phyloP scores from a whole-genome alignment of 2,113 vertebrate genomes.

The Lutjanus erythropterus region DNA sequence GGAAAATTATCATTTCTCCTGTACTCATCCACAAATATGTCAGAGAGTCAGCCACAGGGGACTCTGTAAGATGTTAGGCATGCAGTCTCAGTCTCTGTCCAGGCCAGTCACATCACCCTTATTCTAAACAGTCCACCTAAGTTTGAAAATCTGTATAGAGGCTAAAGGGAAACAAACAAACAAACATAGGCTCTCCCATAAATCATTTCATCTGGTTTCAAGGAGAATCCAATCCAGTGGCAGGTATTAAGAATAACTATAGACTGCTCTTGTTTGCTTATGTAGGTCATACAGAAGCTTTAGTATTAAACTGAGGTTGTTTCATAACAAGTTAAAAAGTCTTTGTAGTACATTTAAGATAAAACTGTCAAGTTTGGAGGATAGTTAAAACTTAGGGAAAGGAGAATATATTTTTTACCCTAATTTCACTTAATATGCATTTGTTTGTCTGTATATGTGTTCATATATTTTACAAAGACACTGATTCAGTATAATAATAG shows the following conservation, averaged over 20 bases:
- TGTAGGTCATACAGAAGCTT: no score
- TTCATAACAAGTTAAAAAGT: no score
- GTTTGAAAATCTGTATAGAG: background rate
- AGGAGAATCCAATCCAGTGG: no score
- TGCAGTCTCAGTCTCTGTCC: background rate
- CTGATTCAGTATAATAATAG: background rate
- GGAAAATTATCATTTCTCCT: background rate
- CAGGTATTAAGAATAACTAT: no score
- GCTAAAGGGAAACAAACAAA: no score
- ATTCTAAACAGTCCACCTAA: background rate
- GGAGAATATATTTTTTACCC: background rate
- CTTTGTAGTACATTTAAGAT: no score
- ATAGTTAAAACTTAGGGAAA: background rate
- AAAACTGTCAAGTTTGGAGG: background rate
- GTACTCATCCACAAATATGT: background rate
- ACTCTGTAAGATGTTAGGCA: background rate
- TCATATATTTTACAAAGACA: background rate
- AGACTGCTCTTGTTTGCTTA: no score
- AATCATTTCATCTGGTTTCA: no score
- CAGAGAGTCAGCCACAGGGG: background rate
- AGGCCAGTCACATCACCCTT: background rate
- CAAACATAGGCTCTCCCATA: no score
- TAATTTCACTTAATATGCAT: background rate
- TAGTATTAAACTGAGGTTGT: background rate
- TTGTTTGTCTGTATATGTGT: background rate